A percentile compares a stretch with the other conserved stretches of the same genome.
Evolutionary conservation across 2,888 invertebrate species (phyloP).

Genomic region (Caradrina kadenii): DNA sequence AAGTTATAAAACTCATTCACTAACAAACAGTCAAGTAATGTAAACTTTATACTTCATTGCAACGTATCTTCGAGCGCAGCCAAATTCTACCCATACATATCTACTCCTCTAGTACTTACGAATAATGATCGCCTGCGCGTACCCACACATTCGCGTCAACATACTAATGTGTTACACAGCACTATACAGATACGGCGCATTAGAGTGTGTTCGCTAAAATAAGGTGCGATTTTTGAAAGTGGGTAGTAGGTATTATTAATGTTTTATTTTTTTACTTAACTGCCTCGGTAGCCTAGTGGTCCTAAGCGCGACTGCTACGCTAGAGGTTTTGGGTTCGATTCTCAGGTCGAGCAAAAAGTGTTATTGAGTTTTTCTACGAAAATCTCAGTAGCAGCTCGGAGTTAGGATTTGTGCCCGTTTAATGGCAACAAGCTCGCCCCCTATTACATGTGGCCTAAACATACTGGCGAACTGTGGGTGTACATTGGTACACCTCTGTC

Average conservation of each 20-base stretch:
- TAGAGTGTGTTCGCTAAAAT: conserved; percentile 58
- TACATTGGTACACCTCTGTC: no score
- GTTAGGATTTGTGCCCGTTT: no score
- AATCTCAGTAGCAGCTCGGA: no score
- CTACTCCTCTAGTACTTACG: conserved; percentile 85
- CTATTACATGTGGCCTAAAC: no score
- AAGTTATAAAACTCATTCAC: conserved; percentile 43
- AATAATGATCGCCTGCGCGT: conserved; percentile 82
- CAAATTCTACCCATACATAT: conserved; percentile 62
- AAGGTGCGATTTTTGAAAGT: conserved; percentile 50
- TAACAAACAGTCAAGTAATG: conserved; percentile 41
- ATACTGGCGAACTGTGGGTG: no score
- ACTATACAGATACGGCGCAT: conserved; percentile 42
- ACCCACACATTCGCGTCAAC: conserved; percentile 58
- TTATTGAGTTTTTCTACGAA: no score
- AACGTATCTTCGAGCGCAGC: conserved; percentile 46
- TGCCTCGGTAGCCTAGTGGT: no score
- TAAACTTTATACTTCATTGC: conserved; percentile 48
- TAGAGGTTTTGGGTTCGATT: no score
- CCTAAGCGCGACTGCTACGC: no score
- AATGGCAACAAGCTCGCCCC: no score
- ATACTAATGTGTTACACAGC: conserved; percentile 31
- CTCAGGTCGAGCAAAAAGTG: no score
- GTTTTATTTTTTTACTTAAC: no score
- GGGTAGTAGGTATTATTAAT: background rate